Percentiles rank a stretch among this genome's conserved stretches.
phyloP scores from a whole-genome alignment of 2,888 invertebrate species.

The Drosophila aldrichi region DNA sequence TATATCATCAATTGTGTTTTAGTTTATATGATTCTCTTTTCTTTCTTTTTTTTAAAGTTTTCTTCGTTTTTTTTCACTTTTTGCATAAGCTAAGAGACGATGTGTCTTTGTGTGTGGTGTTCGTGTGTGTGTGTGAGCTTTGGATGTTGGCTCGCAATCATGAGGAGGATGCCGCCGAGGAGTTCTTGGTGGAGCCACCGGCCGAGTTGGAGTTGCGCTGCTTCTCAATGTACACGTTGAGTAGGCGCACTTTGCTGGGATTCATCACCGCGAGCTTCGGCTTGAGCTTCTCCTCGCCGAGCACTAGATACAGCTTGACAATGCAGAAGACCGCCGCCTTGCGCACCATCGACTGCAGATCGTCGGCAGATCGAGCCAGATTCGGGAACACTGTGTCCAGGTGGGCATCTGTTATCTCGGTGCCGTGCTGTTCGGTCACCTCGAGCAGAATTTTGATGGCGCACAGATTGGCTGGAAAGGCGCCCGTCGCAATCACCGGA shows the following conservation, averaged over 20 bases:
- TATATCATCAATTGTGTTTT: slow-evolving; percentile 32
- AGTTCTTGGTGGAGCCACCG: slow-evolving; percentile 83
- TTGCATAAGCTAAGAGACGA: slow-evolving; percentile 40
- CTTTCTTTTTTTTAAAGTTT: slow-evolving; percentile 7
- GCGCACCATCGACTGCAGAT: slow-evolving; percentile 95
- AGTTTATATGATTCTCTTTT: neutral
- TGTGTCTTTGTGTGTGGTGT: slow-evolving; percentile 55
- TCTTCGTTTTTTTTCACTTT: slow-evolving; percentile 36
- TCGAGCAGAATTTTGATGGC: slow-evolving; percentile 96
- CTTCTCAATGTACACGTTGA: slow-evolving; percentile 83
- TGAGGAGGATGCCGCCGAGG: slow-evolving; percentile 83
- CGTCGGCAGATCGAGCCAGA: slow-evolving; percentile 95
- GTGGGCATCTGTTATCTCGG: slow-evolving; percentile 90
- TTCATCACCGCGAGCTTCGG: slow-evolving; percentile 93
- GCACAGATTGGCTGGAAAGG: slow-evolving; percentile 94
- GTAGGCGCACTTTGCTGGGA: slow-evolving; percentile 90
- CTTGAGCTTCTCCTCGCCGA: slow-evolving; percentile 93
- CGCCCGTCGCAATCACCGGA: slow-evolving; percentile 95
- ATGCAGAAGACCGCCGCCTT: slow-evolving; percentile 99
- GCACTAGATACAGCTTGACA: slow-evolving; percentile 95
- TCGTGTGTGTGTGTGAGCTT: slow-evolving; percentile 29
- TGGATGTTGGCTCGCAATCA: slow-evolving; percentile 71
- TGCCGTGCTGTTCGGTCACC: slow-evolving; percentile 91
- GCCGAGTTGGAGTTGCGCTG: slow-evolving; percentile 74
- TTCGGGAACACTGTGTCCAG: slow-evolving; percentile 94